Evolutionary conservation across 1,140 invertebrate genomes (phyloP), one percentile per base, ranked within the genome.

Genomic region (Odontomachus brunneus): DNA sequence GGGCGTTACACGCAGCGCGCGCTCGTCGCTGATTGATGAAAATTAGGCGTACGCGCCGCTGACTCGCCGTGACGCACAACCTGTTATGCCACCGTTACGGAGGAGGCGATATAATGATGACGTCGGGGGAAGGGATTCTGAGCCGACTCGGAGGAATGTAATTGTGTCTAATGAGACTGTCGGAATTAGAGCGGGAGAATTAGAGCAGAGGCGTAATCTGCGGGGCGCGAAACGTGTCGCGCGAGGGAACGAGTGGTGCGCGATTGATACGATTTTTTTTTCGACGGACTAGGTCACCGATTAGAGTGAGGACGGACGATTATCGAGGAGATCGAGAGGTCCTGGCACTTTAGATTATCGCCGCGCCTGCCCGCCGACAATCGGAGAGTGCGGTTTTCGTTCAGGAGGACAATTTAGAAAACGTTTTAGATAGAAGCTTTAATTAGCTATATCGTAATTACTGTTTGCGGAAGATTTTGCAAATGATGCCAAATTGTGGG

Each of bases 181-280:
- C 17, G 62, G 49, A 76, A 76, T 76, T 75, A 75, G 73, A 75
- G 59, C 59, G 73, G 59, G 44, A 75, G 73, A 75, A 75, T 75
- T 76, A 76, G 48, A 76, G 24, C 19, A 51, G 24, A 53, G 49
- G 22, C 26, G 19, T 38, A 66, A 22, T 51, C n/a, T 9, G 48
- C 19, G 48, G 11, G 14, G 65, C 51, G 38, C 33, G 33, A 48
- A 62, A 75, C 9, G 9, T 62, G 17, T 62, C 24, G 19, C 11
- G 3, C 26, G 60, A 29, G 9, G 53, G 19, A 65, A 38, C n/a
- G 14, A 38, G 33, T 38, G 14, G 17, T 0, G n/a, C 15, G 26
- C 22, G 38, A 44, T 33, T 19, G 19, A 57, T 71, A 22, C 48
- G 5, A 26, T 44, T 59, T 60, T 11, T 72, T 4, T 11, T 44